Evolutionary conservation across 2,888 invertebrate genomes (phyloP), one percentile per base, ranked within the genome.

Genomic region (Thymelicus acteon): DNA sequence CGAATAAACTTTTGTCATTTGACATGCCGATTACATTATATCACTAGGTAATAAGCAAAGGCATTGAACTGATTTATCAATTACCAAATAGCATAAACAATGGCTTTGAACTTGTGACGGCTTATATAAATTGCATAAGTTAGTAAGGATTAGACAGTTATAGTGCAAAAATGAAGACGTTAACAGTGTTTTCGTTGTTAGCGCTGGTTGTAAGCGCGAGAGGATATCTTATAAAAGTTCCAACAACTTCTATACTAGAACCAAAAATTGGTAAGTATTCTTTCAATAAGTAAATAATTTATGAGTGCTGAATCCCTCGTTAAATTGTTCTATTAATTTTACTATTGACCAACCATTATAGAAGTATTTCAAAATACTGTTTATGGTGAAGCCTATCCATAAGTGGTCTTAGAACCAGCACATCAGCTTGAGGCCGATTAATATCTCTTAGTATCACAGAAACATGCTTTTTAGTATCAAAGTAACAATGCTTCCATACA

Each of bases 221-320:
- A 0, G 87, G 87, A 67, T 92, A 85, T 72, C 77, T 92, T 5
- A 92, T 92, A 61, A 90, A 87, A 74, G 84, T 91, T 12, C 91
- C 90, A 2, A 85, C 82, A 6, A 71, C 73, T 15, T 79, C 85
- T 24, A 67, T 74, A 31, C 71, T 74, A 19, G 73, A 77, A 58
- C 75, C 76, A 10, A 75, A 37, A 71, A 67, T 75, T 68, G 79
- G 82, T 82, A 74, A 77, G 73, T 67, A 67, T 13, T 47, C 10
- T 44, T 10, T 12, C 44, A 12, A 44, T 31, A 2, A 8, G 40
- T 7, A 40, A 40, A 40, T 40, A 40, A 40, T 40, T 40, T 40
- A 40, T 40, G 40, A 40, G 7, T 40, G 40, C 8, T 8, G 8
- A 40, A 40, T 7, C 40, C 40, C 7, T 40, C 7, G 40, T 40